Evolutionary conservation across 2,888 invertebrate species (phyloP), one percentile per base, ranked within the genome.

Genomic region (Serripes groenlandicus): DNA sequence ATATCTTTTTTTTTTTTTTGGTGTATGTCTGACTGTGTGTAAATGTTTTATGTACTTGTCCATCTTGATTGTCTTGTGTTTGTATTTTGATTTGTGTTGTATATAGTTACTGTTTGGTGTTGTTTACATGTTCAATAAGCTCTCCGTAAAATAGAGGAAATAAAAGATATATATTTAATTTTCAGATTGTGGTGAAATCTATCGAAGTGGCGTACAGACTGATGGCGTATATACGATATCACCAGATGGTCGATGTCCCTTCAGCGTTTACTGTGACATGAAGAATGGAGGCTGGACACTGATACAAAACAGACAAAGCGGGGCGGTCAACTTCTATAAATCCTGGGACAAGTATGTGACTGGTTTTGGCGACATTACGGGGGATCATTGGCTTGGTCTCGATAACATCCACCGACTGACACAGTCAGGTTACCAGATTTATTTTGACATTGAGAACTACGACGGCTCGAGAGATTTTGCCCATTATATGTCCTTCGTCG

Each of bases 341-440:
- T 35, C 83, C 15, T 83, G 83, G 83, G 70, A 76, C 26, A 77
- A 80, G 4, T 83, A 80, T 26, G 83, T 80, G 18, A 23, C 35
- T 11, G 83, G 83, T 1, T 83, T 83, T 66, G 83, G 83, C 15
- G 79, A 79, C 30, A 34, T 83, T n/a, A 68, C 74, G 3, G 77
- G 83, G 5, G 79, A 79, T 37, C 71, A 80, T 49, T 83, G 83
- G 83, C 54, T 83, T 0, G 83, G 83, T 3, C 66, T 83, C n/a
- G 83, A 83, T 7, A 83, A 80, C 42, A 83, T 83, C 35, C 83
- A 83, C 26, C 54, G 79, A 23, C 71, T 83, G 0, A 83, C 83
- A 0, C 78, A 71, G 49, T 74, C 58, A 7, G 83, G 83, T 2
- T 73, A 56, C 34, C 70, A 83, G 66, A 77, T 83, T 26, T 74